Conservation (phyloP, 2,797 vertebrate genomes). For the Macropodus opercularis region DNA sequence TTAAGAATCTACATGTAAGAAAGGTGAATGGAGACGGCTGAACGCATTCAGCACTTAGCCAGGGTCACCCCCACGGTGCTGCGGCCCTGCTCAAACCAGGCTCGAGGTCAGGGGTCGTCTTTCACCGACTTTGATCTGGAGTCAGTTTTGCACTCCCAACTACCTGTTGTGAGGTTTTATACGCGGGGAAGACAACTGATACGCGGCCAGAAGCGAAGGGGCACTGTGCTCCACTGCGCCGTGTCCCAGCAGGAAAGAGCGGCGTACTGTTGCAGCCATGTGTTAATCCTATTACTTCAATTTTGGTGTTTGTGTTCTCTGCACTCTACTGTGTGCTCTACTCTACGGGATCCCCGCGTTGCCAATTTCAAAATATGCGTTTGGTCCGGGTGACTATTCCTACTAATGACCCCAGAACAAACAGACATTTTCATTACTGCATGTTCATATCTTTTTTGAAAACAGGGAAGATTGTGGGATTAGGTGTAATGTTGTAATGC, state of each 20-base stretch:
- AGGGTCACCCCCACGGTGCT: slow-evolving; percentile 19
- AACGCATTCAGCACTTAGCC: slow-evolving; percentile 3
- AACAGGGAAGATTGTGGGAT: slow-evolving; percentile 8
- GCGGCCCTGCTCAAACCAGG: slow-evolving; percentile 22
- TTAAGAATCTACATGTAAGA: neutral
- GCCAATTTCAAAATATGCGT: neutral
- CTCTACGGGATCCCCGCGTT: slow-evolving; percentile 1
- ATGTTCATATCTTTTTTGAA: slow-evolving; percentile 28
- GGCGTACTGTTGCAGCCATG: slow-evolving; percentile 48
- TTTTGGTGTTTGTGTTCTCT: slow-evolving; percentile 45
- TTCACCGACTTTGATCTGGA: slow-evolving; percentile 57
- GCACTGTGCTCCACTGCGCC: slow-evolving; percentile 9
- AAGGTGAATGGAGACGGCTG: neutral
- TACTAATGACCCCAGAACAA: too few relatives aligned
- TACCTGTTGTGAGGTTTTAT: slow-evolving; percentile 65
- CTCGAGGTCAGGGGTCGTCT: slow-evolving; percentile 38
- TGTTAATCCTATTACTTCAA: slow-evolving; percentile 57
- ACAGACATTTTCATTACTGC: slow-evolving; percentile 24
- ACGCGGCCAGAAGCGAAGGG: slow-evolving; percentile 18
- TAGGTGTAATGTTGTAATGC: slow-evolving; percentile 32
- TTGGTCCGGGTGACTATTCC: too few relatives aligned
- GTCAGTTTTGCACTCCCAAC: slow-evolving; percentile 49
- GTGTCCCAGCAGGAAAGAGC: slow-evolving; percentile 35
- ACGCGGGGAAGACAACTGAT: slow-evolving; percentile 48
- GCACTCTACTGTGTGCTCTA: slow-evolving; percentile 29